A percentile compares a stretch with the other conserved stretches of the same genome.
Conservation (phyloP, 2,113 vertebrate genomes). For the Clupea harengus region DNA sequence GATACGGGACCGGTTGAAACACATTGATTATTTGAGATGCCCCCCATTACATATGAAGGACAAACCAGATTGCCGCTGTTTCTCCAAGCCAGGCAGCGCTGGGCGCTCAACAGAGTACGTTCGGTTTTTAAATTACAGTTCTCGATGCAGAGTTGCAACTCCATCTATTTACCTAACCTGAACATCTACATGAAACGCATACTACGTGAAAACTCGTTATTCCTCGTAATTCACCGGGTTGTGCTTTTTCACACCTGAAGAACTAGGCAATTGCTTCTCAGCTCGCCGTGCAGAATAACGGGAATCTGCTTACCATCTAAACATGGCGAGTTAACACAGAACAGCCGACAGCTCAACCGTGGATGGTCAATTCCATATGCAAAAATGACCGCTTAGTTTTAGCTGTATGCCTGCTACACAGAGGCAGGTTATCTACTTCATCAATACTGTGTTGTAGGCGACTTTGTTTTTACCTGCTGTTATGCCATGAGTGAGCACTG, state of each 20-base stretch:
- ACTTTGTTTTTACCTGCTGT: not conserved
- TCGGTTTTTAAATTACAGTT: not conserved
- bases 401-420: too few species aligned
- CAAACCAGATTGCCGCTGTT: not conserved
- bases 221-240: not conserved
- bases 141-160: not conserved
- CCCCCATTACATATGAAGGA: not conserved
- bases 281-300: not conserved
- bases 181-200: not conserved
- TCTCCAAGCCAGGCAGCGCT: not conserved
- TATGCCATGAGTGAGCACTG: not conserved
- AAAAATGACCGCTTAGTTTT: not conserved
- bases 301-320: not conserved
- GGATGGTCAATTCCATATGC: not conserved
- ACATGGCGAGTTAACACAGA: slow-evolving; percentile 1
- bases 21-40: not conserved
- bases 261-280: not conserved
- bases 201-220: not conserved
- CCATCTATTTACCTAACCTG: not conserved
- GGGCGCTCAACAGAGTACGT: not conserved
- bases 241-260: not conserved
- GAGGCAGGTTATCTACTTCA: not conserved
- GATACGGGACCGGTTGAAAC: not conserved
- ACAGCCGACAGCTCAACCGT: not conserved
- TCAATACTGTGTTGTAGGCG: not conserved